Evolutionary conservation across 1,140 invertebrate species (phyloP), one percentile per base, ranked within the genome.

Genomic region (Gonioctena quinquepunctata): DNA sequence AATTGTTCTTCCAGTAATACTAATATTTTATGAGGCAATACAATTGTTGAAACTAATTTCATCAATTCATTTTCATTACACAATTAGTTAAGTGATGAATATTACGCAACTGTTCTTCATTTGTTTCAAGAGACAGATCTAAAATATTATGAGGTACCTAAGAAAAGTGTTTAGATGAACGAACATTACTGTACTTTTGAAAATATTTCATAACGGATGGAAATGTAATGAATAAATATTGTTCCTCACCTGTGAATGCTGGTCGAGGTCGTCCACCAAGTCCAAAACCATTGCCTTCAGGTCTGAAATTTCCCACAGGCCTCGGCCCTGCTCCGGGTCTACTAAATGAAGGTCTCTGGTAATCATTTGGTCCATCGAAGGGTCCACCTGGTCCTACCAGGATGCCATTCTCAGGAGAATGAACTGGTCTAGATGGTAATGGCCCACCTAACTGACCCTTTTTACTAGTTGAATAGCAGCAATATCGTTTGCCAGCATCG

Each of bases 401-500:
- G 4, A 89, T 76, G 3, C 87, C 81, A 69, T 83, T 82, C 65
- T 76, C 80, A 7, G 76, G 68, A 2, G 77, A 78, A 67, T 83
- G 77, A 2, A 79, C 75, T 13, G 82, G 79, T 25, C 72, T 62
- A 28, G 54, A 73, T 18, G 80, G 80, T 18, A 75, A 11, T 13
- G 77, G 80, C 13, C 77, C 78, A 6, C 74, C 82, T 68, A 79
- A 72, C 74, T 77, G 71, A 72, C 72, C 75, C 22, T 73, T 75
- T 72, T 79, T 83, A 59, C 82, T 84, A 0, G 61, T 75, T 7
- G 70, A 68, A 73, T 84, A 86, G 66, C 87, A 88, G 69, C 87
- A 88, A 69, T 87, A 88, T 59, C 84, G 81, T 75, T 87, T 87
- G 0, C 85, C 85, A 13, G 81, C 82, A 28, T 86, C 84, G 69